Evolutionary conservation across 1,140 invertebrate genomes (phyloP), one percentile per base, ranked within the genome.

Genomic region (Globodera rostochiensis): DNA sequence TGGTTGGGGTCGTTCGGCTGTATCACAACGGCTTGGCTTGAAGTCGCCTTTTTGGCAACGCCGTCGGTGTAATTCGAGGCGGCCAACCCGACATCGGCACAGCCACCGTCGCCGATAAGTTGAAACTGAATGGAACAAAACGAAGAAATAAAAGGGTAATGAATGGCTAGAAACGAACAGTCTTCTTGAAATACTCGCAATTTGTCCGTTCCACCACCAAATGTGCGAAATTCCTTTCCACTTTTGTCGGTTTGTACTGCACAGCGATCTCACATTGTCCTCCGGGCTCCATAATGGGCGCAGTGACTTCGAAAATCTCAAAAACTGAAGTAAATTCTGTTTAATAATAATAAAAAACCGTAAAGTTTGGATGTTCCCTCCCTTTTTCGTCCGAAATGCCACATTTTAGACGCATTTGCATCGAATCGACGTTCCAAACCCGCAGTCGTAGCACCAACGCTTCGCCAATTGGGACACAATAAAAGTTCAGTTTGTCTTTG

Each of bases 201-300:
- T 70, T 78, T 78, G 66, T 70, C 25, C 77, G 66, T 9, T 78
- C 77, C n/a, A 78, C 19, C 25, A 78, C 77, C 36, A 78, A 64
- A 49, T 64, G 66, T n/a, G 64, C 77, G 15, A 21, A 66, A 69
- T 78, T 78, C 45, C 60, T 64, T 70, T 78, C 77, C 9, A 78
- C 77, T 78, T 69, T 69, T n/a, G 77, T 78, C 19, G 77, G 77
- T 46, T 53, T 70, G 70, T 78, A 78, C 69, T 78, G 77, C 53
- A 78, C 77, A 45, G 64, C 53, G 66, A 78, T 78, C n/a, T 78
- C 77, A 47, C 77, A 78, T 21, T 21, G 70, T 21, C 49, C 64
- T 8, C 77, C 77, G 15, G 77, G 77, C 47, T 70, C 64, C 21
- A 78, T 71, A 45, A 78, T 78, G 3, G 77, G 77, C 66, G 77